Evolutionary conservation across 2,797 vertebrate species (phyloP), one percentile per base, ranked within the genome.

Genomic region (Pseudochromis fuscus): DNA sequence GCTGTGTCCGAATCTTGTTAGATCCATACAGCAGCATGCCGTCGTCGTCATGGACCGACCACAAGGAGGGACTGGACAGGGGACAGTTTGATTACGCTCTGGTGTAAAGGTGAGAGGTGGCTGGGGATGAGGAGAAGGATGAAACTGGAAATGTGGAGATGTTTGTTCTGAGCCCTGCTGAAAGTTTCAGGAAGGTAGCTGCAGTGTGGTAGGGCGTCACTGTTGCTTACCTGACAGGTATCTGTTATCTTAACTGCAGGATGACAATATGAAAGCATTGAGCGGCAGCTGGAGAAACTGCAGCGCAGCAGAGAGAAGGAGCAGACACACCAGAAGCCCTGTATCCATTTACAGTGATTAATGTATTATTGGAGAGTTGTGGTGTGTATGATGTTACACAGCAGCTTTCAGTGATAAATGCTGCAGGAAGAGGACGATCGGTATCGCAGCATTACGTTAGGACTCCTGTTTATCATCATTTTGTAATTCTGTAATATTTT

Each of bases 11-110:
- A 12, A 96, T 97, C 87, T 90, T 98, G 77, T 91, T 98, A 70
- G 97, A 98, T 89, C 97, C 97, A 37, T 98, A 97, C 94, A 97
- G 96, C 94, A 96, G 96, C 93, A 97, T 98, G 95, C 96, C 96
- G 0, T 93, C 96, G 35, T 95, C 96, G 3, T 96, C 96, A 23
- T 98, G 96, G 96, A 95, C 94, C 0, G 95, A 97, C 87, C 96
- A 96, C 83, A 98, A 98, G 90, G 95, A 96, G 73, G 95, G 94
- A 9, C 90, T 96, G 65, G 96, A 98, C 91, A 91, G 95, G 73
- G 96, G 96, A 67, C 96, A 97, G 92, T 97, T 97, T 77, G 96
- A 98, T 89, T 96, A 96, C 18, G 96, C 95, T 0, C 75, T 97
- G 69, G 96, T 97, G 77, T 97, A 84, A 87, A 68, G 23, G 72